These are phyloP conservation scores for Dryomyza anilis DNA, from an alignment of 2,888 invertebrate species.

Conservation along the genomic window DNA sequence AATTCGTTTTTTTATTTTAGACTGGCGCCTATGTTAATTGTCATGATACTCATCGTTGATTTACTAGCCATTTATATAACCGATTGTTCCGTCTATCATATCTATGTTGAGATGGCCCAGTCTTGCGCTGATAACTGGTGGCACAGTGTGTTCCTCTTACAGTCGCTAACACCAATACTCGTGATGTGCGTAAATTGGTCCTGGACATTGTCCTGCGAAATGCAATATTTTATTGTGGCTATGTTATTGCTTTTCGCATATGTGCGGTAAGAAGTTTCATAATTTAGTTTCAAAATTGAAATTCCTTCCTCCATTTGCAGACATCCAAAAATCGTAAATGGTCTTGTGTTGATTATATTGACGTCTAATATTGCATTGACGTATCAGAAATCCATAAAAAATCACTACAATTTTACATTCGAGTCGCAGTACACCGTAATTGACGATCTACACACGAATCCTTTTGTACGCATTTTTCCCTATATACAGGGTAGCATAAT, in stretches of 20 bases:
- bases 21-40: conserved; percentile 53
- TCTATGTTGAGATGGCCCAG: conserved; percentile 53
- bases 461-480: conserved; percentile 63
- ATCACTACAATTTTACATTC: conserved; percentile 49
- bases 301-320: conserved; percentile 32
- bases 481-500: conserved; percentile 62
- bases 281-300: neutral
- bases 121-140: conserved; percentile 55
- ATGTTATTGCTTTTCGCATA: conserved; percentile 51
- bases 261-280: conserved; percentile 45
- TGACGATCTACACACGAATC: conserved; percentile 61
- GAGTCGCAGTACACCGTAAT: conserved; percentile 52
- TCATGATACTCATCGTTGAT: conserved; percentile 50
- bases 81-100: conserved; percentile 56
- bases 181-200: conserved; percentile 60
- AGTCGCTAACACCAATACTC: conserved; percentile 52
- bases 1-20: conserved; percentile 34
- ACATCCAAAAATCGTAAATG: conserved; percentile 45
- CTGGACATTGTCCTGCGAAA: conserved; percentile 60
- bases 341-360: conserved; percentile 35
- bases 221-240: conserved; percentile 57
- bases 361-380: conserved; percentile 40
- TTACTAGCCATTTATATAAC: conserved; percentile 50
- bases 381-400: conserved; percentile 42
- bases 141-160: conserved; percentile 58